Evolutionary conservation across 2,888 invertebrate genomes (phyloP).

Genomic region (Flexamia atlantica): DNA sequence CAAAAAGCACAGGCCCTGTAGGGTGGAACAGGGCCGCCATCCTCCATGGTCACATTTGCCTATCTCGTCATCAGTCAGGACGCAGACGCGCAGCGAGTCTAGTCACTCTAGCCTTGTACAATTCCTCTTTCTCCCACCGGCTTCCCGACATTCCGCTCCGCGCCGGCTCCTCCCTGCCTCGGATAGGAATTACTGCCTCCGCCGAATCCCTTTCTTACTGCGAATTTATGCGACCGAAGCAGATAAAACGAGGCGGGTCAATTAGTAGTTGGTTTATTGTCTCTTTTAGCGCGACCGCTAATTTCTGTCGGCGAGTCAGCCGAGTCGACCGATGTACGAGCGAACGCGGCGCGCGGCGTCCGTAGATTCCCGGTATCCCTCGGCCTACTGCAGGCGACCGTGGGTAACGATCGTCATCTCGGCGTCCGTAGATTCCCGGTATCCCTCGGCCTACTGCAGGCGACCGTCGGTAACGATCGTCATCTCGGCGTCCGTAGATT

Average conservation of each 20-base stretch:
- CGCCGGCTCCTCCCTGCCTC: conserved; percentile 26
- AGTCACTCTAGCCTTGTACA: conserved; percentile 27
- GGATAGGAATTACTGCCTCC: conserved; percentile 45
- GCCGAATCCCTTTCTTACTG: conserved; percentile 54
- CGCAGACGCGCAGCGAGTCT: not conserved
- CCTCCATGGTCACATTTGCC: not conserved
- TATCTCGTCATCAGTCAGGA: not conserved
- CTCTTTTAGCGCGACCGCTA: conserved; percentile 42
- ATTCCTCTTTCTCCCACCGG: conserved; percentile 37
- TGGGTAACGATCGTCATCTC: too few species aligned
- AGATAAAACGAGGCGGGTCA: conserved; percentile 50
- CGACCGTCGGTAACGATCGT: too few species aligned
- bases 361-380: not conserved
- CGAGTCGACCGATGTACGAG: not conserved
- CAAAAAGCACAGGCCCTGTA: too few species aligned
- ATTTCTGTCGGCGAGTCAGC: conserved; percentile 32
- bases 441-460: too few species aligned
- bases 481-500: too few species aligned
- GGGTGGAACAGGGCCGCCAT: too few species aligned
- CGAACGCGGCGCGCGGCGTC: conserved; percentile 20
- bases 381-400: too few species aligned
- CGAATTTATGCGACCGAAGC: conserved; percentile 46
- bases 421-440: too few species aligned
- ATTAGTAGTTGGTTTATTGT: conserved; percentile 54
- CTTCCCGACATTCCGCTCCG: conserved; percentile 15